Evolutionary conservation across 2,888 invertebrate species (phyloP).

Genomic region (Xestia c-nigrum): DNA sequence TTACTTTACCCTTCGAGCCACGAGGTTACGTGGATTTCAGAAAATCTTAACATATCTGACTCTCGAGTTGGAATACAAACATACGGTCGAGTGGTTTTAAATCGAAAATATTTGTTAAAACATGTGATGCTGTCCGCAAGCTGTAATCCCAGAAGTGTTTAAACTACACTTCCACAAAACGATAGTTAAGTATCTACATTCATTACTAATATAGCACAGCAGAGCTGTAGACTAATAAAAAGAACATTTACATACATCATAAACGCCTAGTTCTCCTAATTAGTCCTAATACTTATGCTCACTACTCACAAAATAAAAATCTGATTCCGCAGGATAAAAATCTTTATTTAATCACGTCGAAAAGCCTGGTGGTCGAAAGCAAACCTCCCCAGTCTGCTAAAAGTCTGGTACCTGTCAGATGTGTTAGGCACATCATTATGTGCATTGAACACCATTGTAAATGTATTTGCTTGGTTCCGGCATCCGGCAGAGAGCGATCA

Average conservation of each 20-base stretch:
- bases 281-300: background rate
- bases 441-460: conserved; percentile 41
- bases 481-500: conserved; percentile 54
- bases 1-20: conserved; percentile 80
- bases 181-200: background rate
- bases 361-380: conserved; percentile 3
- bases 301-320: conserved; percentile 4
- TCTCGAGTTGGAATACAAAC: conserved; percentile 56
- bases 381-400: conserved; percentile 15
- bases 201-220: background rate
- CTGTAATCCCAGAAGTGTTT: background rate
- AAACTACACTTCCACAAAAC: background rate
- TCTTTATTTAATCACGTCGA: background rate
- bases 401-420: conserved; percentile 26
- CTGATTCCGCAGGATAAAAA: background rate
- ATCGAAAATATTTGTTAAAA: background rate
- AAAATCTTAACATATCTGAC: conserved; percentile 71
- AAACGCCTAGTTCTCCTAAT: conserved; percentile 1
- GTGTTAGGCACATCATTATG: conserved; percentile 44
- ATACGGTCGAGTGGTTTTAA: background rate
- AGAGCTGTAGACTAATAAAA: background rate
- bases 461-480: conserved; percentile 51
- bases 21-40: conserved; percentile 77
- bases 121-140: background rate
- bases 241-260: conserved; percentile 6